These are phyloP conservation scores for Caenorhabditis sp. DNA, from an alignment of 2,888 invertebrate genomes.

Conservation along the genomic window DNA sequence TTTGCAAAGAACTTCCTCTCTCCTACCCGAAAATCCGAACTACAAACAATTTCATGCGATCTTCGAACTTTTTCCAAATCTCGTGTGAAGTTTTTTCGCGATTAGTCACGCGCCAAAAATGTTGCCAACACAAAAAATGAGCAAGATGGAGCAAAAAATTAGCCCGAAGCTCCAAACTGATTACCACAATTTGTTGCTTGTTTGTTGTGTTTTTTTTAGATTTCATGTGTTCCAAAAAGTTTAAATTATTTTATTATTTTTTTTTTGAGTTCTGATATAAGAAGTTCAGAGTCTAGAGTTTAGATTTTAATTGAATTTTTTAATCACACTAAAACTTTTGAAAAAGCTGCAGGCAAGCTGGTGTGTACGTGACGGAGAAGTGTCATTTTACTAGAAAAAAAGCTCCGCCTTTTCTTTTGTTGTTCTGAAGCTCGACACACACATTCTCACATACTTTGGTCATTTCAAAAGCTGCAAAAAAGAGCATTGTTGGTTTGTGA, in stretches of 20 bases:
- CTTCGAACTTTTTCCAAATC: background rate
- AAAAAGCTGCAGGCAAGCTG: background rate
- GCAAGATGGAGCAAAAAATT: background rate
- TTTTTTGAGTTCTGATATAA: too few relatives aligned
- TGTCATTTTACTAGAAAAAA: background rate
- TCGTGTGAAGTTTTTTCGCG: background rate
- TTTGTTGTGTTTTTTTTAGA: background rate
- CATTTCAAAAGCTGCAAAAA: background rate
- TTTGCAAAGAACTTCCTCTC: too few relatives aligned
- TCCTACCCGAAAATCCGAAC: too few relatives aligned
- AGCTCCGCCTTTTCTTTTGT: background rate
- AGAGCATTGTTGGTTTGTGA: too few relatives aligned
- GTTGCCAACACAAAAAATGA: background rate
- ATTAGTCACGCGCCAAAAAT: background rate
- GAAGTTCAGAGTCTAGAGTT: too few relatives aligned
- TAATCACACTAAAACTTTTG: background rate
- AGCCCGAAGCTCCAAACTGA: background rate
- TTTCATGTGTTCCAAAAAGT: background rate
- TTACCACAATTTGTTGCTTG: background rate
- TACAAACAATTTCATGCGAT: too few relatives aligned
- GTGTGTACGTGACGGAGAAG: background rate
- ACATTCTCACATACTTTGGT: background rate
- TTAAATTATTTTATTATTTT: background rate
- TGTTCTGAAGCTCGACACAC: background rate
- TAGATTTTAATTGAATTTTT: background rate